Evolutionary conservation across 2,113 vertebrate species (phyloP).

Genomic region (Agelaius tricolor): DNA sequence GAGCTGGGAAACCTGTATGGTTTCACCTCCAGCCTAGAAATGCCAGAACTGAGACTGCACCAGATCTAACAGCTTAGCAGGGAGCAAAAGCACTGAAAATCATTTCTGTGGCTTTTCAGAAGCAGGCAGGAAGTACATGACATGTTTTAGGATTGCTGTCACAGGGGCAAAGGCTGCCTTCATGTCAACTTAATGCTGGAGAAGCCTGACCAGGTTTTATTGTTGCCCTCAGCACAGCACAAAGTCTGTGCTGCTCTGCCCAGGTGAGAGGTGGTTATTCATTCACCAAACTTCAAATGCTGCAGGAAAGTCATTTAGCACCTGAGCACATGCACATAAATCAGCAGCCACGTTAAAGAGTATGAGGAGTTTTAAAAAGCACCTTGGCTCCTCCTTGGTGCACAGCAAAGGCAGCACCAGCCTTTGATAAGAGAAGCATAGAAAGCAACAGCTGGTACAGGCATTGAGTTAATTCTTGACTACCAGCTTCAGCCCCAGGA

Average conservation of each 20-base stretch:
- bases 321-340: background rate
- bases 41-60: background rate
- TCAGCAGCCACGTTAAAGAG: background rate
- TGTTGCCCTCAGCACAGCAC: background rate
- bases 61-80: background rate
- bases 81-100: background rate
- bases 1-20: background rate
- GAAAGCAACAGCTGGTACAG: background rate
- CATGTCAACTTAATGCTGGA: background rate
- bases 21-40: background rate
- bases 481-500: background rate
- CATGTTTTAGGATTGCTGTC: background rate
- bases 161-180: background rate
- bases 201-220: background rate
- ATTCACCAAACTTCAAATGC: background rate
- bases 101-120: background rate
- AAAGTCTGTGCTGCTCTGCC: background rate
- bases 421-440: background rate
- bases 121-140: background rate
- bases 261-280: background rate
- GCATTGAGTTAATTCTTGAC: background rate
- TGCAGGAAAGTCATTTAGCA: slow-evolving; percentile 17
- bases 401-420: background rate
- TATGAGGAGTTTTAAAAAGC: background rate
- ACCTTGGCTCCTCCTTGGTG: background rate